Evolutionary conservation across 2,888 invertebrate genomes (phyloP), one percentile per base, ranked within the genome.

Genomic region (Parapristionchus giblindavisi): DNA sequence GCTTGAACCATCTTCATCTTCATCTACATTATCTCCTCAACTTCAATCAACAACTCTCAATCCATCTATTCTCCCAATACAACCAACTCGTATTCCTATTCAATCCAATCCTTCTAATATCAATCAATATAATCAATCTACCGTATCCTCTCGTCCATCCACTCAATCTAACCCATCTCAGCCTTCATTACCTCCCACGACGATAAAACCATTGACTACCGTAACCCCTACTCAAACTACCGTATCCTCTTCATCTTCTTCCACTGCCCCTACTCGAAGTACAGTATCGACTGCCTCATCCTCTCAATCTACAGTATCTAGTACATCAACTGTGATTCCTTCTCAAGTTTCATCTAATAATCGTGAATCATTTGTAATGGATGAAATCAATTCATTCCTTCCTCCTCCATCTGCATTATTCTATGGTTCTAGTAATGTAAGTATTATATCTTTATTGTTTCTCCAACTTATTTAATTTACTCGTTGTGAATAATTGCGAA

Each of bases 371-470:
- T 17, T 40, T 0, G 29, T 58, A 1, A 32, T 32, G 3, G 48
- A 34, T n/a, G 73, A 73, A n/a, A 24, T 61, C 61, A 8, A 29
- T 34, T 61, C 74, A 3, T 48, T 74, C 52, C 74, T 74, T 0
- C 74, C 74, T 8, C 52, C 74, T 3, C 74, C 74, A 36, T 74
- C 74, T 21, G 65, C 63, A 21, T 54, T 74, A 6, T 74, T 74
- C 74, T 74, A 74, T 29, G 73, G 73, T 24, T 38, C 56, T 17
- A 56, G 48, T 40, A 71, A 71, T 71, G 68, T 68, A 24, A 0
- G 68, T 66, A 32, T n/a, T 54, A 54, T 14, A 24, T 54, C 21
- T n/a, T n/a, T n/a, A n/a, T n/a, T n/a, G n/a, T n/a, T n/a, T n/a
- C n/a, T n/a, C n/a, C n/a, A n/a, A n/a, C n/a, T n/a, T n/a, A n/a